Conservation (phyloP, 2,797 vertebrate species). For the Ctenopoma kingsleyae region DNA sequence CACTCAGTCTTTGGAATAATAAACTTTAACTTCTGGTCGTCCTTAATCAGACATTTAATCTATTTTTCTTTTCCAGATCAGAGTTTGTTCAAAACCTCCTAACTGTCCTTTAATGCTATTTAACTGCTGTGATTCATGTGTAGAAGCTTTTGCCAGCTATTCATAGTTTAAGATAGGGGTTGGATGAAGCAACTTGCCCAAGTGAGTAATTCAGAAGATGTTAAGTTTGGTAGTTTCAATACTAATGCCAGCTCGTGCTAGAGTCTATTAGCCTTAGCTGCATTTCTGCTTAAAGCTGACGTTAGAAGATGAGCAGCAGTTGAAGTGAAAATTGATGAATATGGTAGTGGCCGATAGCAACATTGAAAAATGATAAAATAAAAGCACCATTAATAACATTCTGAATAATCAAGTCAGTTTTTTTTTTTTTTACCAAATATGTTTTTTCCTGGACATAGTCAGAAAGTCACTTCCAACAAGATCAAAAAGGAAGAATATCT, state of each 20-base stretch:
- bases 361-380: not conserved
- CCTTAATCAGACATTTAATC: conserved; percentile 69
- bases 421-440: not conserved
- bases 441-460: conserved; percentile 30
- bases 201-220: conserved; percentile 24
- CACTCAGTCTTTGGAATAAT: conserved; percentile 78
- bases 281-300: not conserved
- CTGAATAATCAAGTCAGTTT: not conserved
- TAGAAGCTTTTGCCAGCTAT: conserved; percentile 31
- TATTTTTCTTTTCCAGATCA: conserved; percentile 41
- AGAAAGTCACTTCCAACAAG: conserved; percentile 28
- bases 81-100: conserved; percentile 51
- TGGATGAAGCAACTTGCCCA: conserved; percentile 31
- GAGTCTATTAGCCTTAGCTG: not conserved
- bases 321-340: not conserved
- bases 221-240: conserved; percentile 14
- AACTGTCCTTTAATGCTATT: conserved; percentile 68
- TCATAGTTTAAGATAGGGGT: conserved; percentile 28
- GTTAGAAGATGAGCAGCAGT: not conserved
- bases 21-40: conserved; percentile 73
- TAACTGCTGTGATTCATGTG: conserved; percentile 51
- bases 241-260: conserved; percentile 3
- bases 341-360: not conserved
- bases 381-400: not conserved
- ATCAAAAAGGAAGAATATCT: conserved; percentile 68